A percentile compares a stretch with the other conserved stretches of the same genome.
These are phyloP conservation scores for Sarcophaga subvicina DNA, from an alignment of 2,888 invertebrate species.

Conservation along the genomic window DNA sequence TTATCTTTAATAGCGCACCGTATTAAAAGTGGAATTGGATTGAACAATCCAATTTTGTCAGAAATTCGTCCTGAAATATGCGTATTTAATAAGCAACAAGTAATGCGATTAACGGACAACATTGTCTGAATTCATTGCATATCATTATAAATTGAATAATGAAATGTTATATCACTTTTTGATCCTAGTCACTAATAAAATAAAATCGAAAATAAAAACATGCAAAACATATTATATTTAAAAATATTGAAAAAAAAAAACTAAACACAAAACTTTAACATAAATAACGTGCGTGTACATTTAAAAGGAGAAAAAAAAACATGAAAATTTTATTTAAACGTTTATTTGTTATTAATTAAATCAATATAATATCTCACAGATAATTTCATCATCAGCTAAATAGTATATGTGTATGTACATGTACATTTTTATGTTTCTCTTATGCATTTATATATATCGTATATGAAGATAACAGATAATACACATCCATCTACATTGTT, in stretches of 20 bases:
- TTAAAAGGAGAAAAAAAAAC: constrained; percentile 50
- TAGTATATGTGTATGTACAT: constrained; percentile 14
- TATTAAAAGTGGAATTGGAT: too few species aligned
- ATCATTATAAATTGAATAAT: too few species aligned
- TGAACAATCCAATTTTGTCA: too few species aligned
- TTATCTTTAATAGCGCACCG: too few species aligned
- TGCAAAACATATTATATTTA: constrained; percentile 50
- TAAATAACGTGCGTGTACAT: constrained; percentile 6
- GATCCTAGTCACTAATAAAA: too few species aligned
- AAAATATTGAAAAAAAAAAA: not conserved
- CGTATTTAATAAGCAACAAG: too few species aligned
- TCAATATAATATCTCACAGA: constrained; percentile 54
- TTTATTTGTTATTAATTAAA: constrained; percentile 23
- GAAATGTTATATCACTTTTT: too few species aligned
- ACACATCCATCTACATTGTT: not conserved
- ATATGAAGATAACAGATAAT: constrained; percentile 18
- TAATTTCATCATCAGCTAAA: constrained; percentile 52
- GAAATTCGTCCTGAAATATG: too few species aligned
- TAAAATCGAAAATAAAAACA: constrained; percentile 13
- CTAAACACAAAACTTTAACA: too few species aligned
- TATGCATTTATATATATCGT: constrained; percentile 3
- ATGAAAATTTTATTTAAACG: constrained; percentile 56
- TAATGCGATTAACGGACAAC: too few species aligned
- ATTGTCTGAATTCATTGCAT: too few species aligned
- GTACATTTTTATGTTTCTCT: not conserved